Evolutionary conservation across 2,797 vertebrate genomes (phyloP), one percentile per base, ranked within the genome.

Genomic region (Crypturellus tataupa): DNA sequence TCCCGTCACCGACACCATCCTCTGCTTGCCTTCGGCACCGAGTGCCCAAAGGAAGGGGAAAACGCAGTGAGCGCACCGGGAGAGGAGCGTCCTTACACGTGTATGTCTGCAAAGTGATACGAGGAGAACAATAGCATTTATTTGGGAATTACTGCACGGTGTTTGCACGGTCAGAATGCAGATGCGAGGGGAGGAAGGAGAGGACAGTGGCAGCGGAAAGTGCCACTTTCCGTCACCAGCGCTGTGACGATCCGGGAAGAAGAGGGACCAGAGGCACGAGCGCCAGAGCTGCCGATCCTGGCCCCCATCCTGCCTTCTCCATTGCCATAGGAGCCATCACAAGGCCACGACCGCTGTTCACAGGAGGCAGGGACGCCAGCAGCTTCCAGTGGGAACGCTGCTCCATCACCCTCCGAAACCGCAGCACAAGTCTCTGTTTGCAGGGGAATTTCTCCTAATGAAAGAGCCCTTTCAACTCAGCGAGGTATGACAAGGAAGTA

Each of bases 401-500:
- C 29, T 10, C 71, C 70, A 44, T 44, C 85, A 27, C 13, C 47
- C 12, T 19, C 5, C 47, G 12, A 85, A 82, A 5, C 88, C 85
- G 80, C 94, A 85, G 73, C 64, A 90, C 0, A 77, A 90, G 93
- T 11, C 17, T 55, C 4, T 2, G 9, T 20, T 20, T 12, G 71
- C 65, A 55, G 76, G 86, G 89, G 88, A 56, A 35, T 94, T 94
- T 81, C 46, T n/a, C 49, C 42, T 16, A 20, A 86, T 80, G 73
- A 90, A 92, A 93, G 87, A 81, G 90, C 64, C 71, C 95, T 96
- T 94, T 95, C 88, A 96, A 93, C 78, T 88, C 8, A 49, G 56
- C 58, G 27, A 96, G 91, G 90, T 76, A 89, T 1, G n/a, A 88
- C 90, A 55, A 64, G 93, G 95, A 95, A 96, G 85, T 70, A 94